Percentiles rank a stretch among this genome's conserved stretches.
These are phyloP conservation scores for Mustela lutreola DNA, from an alignment of 2,113 vertebrate genomes.

Conservation along the genomic window DNA sequence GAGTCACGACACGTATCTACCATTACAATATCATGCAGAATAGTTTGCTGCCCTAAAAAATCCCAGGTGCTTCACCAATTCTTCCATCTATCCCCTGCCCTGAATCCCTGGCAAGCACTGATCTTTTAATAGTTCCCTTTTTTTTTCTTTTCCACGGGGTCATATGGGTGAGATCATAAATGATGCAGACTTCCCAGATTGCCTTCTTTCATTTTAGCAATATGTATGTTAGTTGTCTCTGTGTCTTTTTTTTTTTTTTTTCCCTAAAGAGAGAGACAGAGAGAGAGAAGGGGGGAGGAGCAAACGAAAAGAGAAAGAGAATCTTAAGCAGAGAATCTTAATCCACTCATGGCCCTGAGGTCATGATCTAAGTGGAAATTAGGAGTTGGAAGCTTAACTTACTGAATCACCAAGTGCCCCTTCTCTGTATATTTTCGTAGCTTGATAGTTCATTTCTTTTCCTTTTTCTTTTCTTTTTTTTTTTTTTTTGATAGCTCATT, in stretches of 20 bases:
- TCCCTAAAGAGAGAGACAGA: background rate
- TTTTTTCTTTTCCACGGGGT: background rate
- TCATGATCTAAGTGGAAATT: background rate
- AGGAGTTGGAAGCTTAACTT: background rate
- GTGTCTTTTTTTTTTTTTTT: background rate
- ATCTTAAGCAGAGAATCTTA: background rate
- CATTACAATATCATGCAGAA: background rate
- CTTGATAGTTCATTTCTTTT: conserved; percentile 1
- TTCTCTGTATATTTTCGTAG: background rate
- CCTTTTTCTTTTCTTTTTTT: background rate
- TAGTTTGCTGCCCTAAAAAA: background rate
- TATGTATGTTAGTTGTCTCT: background rate
- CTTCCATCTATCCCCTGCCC: background rate
- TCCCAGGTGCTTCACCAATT: too few relatives aligned
- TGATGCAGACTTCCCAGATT: background rate
- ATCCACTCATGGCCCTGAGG: background rate
- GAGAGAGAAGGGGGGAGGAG: background rate
- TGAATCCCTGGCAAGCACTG: background rate
- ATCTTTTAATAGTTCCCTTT: background rate
- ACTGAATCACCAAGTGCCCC: background rate
- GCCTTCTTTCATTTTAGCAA: background rate
- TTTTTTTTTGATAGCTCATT: background rate
- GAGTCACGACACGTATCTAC: background rate
- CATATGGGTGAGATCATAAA: background rate
- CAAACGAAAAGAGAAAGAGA: background rate